Evolutionary conservation across 2,888 invertebrate species (phyloP).

Genomic region (Aromia moschata): DNA sequence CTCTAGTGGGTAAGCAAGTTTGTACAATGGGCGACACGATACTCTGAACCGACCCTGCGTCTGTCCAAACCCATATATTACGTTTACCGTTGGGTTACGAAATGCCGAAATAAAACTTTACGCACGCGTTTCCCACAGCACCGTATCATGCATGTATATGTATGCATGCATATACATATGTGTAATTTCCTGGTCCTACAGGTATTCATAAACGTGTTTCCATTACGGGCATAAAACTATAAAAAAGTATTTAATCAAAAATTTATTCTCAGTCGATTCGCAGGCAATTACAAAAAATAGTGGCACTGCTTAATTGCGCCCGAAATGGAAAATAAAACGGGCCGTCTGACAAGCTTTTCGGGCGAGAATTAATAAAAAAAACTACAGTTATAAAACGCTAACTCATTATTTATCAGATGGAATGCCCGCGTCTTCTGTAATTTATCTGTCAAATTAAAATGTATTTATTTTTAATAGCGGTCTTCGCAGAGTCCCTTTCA

Average conservation of each 20-base stretch:
- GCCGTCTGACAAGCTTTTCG: constrained; percentile 8
- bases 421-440: constrained; percentile 5
- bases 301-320: neutral
- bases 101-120: constrained; percentile 19
- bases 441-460: constrained; percentile 22
- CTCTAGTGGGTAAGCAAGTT: no score
- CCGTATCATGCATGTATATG: constrained; percentile 3
- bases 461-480: constrained; percentile 13
- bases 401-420: constrained; percentile 23
- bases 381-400: constrained; percentile 17
- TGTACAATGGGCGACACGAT: no score
- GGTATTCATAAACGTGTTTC: constrained; percentile 19
- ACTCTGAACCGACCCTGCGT: neutral
- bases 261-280: neutral
- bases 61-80: neutral
- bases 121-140: constrained; percentile 18
- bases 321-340: neutral
- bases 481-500: constrained; percentile 10
- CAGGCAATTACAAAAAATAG: neutral
- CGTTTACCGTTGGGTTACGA: constrained; percentile 15
- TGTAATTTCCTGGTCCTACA: constrained; percentile 18
- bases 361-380: constrained; percentile 15
- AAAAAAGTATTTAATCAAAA: neutral
- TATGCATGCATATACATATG: no score
- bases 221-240: constrained; percentile 3